These are phyloP conservation scores for Tillus elongatus DNA, from an alignment of 2,888 invertebrate genomes.

Conservation along the genomic window DNA sequence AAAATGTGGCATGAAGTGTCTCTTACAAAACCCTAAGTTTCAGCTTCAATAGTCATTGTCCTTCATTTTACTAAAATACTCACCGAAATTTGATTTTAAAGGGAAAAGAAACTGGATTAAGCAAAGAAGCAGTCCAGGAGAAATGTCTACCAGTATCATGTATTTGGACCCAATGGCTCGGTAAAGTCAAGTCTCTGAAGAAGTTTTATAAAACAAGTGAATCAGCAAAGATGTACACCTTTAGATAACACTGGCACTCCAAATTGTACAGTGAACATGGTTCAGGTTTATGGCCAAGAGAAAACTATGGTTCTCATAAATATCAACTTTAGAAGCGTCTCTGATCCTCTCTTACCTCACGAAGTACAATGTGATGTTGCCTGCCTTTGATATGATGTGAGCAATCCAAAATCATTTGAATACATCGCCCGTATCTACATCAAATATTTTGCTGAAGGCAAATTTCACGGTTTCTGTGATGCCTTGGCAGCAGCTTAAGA, in stretches of 20 bases:
- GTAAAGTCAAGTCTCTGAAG: conserved; percentile 94
- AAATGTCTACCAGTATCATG: conserved; percentile 94
- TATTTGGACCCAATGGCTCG: conserved; percentile 86
- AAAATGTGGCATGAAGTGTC: too few relatives aligned
- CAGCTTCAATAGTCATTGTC: too few relatives aligned
- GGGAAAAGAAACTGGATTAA: conserved; percentile 90
- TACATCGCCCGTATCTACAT: conserved; percentile 92
- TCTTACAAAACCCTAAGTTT: too few relatives aligned
- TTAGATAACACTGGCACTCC: conserved; percentile 38
- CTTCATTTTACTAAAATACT: too few relatives aligned
- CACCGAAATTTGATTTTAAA: too few relatives aligned
- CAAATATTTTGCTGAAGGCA: conserved; percentile 83
- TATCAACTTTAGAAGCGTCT: conserved; percentile 80
- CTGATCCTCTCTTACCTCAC: conserved; percentile 83
- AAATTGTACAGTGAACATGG: conserved; percentile 63
- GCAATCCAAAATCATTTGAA: conserved; percentile 90
- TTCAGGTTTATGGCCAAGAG: conserved; percentile 93
- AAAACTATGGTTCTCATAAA: conserved; percentile 90
- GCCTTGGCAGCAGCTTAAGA: too few relatives aligned
- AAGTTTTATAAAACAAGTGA: conserved; percentile 76
- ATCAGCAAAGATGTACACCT: conserved; percentile 52
- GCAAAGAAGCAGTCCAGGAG: conserved; percentile 92
- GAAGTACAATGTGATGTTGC: conserved; percentile 94
- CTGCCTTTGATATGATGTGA: conserved; percentile 89
- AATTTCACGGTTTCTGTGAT: conserved; percentile 91